phyloP scores from a whole-genome alignment of 2,113 vertebrate genomes.

The Mormyrus lacerda region DNA sequence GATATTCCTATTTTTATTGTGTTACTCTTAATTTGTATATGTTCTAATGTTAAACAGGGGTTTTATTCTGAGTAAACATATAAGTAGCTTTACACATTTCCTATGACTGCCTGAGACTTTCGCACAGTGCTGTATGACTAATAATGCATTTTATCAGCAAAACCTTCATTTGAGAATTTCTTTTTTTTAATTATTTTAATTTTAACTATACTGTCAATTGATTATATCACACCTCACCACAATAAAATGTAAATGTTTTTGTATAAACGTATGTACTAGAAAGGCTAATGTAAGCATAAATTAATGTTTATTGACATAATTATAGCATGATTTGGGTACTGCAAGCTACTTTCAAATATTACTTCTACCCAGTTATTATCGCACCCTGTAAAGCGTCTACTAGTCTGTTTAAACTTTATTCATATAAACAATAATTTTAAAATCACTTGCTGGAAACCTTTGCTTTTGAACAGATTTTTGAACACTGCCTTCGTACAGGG shows the following conservation, averaged over 20 bases:
- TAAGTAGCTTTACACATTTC: too few species aligned
- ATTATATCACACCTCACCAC: neutral
- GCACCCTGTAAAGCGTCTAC: neutral
- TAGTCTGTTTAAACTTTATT: neutral
- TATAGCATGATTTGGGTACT: neutral
- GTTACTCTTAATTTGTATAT: too few species aligned
- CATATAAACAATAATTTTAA: neutral
- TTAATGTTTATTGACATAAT: neutral
- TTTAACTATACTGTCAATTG: neutral
- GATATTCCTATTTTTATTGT: too few species aligned
- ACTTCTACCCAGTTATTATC: neutral
- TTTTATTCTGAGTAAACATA: too few species aligned
- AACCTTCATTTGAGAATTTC: neutral
- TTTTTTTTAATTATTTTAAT: neutral
- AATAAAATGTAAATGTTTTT: neutral
- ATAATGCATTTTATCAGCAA: neutral
- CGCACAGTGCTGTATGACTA: neutral
- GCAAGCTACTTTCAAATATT: neutral
- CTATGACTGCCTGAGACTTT: too few species aligned
- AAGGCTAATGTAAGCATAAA: neutral
- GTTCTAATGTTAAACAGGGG: too few species aligned
- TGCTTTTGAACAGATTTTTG: neutral
- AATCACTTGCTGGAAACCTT: neutral
- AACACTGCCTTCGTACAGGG: neutral
- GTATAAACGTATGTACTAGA: neutral